Percentiles rank a stretch among this genome's conserved stretches.
Evolutionary conservation across 92 coral and sea anemone species (phyloP).

Genomic region (Actinernus sp.): DNA sequence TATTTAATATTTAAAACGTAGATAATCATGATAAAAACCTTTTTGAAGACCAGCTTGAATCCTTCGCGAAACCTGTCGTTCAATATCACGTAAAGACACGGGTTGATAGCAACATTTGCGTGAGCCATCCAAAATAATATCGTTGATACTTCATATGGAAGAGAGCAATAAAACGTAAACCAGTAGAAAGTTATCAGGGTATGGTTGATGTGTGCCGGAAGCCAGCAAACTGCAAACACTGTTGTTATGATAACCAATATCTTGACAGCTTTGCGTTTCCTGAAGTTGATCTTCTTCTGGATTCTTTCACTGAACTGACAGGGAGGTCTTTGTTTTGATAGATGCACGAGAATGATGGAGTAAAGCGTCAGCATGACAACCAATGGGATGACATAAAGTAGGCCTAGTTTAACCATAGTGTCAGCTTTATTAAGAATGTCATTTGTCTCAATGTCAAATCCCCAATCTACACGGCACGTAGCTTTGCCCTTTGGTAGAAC

Average conservation of each 20-base stretch:
- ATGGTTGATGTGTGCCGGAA: conserved; percentile 70
- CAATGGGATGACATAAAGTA: conserved; percentile 68
- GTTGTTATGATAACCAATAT: conserved; percentile 74
- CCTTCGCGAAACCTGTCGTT: conserved; percentile 71
- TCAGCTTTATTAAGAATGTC: conserved; percentile 22
- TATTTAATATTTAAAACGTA: too few species aligned
- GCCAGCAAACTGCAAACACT: conserved; percentile 77
- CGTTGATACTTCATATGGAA: conserved; percentile 19
- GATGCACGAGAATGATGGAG: conserved; percentile 45
- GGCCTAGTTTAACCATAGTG: conserved; percentile 38
- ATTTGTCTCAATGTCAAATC: neutral
- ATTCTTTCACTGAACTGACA: conserved; percentile 55
- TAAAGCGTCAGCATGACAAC: conserved; percentile 63
- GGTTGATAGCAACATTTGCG: conserved; percentile 71
- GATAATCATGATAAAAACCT: too few species aligned
- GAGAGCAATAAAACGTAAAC: conserved; percentile 6
- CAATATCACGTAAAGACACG: conserved; percentile 78
- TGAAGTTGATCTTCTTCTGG: conserved; percentile 51
- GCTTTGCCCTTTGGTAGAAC: neutral
- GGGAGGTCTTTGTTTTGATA: conserved; percentile 66
- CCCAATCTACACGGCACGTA: conserved; percentile 40
- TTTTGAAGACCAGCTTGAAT: conserved; percentile 24
- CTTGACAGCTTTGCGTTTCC: conserved; percentile 62
- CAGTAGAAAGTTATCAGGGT: conserved; percentile 26
- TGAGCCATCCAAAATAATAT: conserved; percentile 49